These are phyloP conservation scores for Erpornis zantholeuca DNA, from an alignment of 2,113 vertebrate genomes.

Conservation along the genomic window DNA sequence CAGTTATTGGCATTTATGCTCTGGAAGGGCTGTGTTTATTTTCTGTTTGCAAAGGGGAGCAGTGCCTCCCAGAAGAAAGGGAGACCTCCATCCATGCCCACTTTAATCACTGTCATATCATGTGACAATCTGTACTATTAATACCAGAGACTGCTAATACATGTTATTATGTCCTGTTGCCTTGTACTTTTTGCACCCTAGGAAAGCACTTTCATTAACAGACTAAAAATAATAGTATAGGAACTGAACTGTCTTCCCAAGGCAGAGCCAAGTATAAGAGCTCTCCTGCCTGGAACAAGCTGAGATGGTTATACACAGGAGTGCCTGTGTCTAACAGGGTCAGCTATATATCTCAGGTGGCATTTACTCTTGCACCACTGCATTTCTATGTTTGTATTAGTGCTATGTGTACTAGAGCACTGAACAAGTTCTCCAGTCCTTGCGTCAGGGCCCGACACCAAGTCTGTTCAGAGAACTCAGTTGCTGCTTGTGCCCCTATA, in stretches of 20 bases:
- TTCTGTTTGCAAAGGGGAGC: slow-evolving; percentile 82
- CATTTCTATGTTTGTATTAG: not conserved
- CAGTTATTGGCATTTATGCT: slow-evolving; percentile 84
- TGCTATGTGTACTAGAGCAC: not conserved
- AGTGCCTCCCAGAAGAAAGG: slow-evolving; percentile 78
- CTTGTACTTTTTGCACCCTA: slow-evolving; percentile 46
- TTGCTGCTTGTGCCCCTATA: not conserved
- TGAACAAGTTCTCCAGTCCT: not conserved
- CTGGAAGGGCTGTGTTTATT: slow-evolving; percentile 91
- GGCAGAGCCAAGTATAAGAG: not conserved
- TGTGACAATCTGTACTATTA: slow-evolving; percentile 76
- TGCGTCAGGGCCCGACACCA: not conserved
- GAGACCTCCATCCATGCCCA: slow-evolving; percentile 68
- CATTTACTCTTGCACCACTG: not conserved
- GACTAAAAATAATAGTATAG: not conserved
- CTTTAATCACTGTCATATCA: slow-evolving; percentile 75
- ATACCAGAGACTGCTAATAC: slow-evolving; percentile 74
- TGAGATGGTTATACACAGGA: not conserved
- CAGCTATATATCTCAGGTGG: not conserved
- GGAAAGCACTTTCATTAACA: slow-evolving; percentile 69
- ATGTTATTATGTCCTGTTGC: slow-evolving; percentile 53
- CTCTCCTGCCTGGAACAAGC: not conserved
- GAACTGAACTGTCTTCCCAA: not conserved
- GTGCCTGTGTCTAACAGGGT: not conserved
- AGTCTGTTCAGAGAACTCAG: not conserved